Percentiles rank a stretch among this genome's conserved stretches.
These are phyloP conservation scores for Epiblema foenella DNA, from an alignment of 2,888 invertebrate genomes.

Conservation along the genomic window DNA sequence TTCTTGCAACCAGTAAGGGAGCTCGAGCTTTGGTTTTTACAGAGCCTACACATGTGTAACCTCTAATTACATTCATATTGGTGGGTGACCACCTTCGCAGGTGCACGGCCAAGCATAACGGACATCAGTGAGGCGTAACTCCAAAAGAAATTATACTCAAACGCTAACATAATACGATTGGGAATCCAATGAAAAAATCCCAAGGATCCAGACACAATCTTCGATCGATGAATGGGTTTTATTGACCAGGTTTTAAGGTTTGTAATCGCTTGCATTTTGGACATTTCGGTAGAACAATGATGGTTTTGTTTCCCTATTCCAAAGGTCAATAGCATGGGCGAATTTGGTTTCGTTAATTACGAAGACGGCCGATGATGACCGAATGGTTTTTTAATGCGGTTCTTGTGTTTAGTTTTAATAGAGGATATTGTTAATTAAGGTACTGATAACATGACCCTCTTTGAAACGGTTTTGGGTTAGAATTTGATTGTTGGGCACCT, in stretches of 20 bases:
- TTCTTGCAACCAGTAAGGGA: not conserved
- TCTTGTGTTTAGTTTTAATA: conserved; percentile 40
- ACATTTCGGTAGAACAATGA: conserved; percentile 66
- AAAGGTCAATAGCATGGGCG: conserved; percentile 78
- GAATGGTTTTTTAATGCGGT: conserved; percentile 52
- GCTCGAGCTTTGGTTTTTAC: conserved; percentile 24
- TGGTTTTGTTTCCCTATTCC: conserved; percentile 55
- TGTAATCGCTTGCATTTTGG: conserved; percentile 55
- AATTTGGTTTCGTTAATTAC: conserved; percentile 79
- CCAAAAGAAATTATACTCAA: conserved; percentile 46
- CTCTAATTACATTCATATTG: conserved; percentile 82
- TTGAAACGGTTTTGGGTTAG: conserved; percentile 6
- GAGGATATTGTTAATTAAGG: conserved; percentile 39
- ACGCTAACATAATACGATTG: conserved; percentile 40
- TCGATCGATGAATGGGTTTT: conserved; percentile 67
- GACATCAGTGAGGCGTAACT: conserved; percentile 69
- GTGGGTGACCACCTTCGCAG: conserved; percentile 80
- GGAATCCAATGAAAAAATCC: conserved; percentile 49
- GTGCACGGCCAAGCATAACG: conserved; percentile 74
- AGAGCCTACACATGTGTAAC: conserved; percentile 56
- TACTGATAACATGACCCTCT: conserved; percentile 18
- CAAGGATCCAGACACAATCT: conserved; percentile 62
- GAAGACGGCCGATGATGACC: conserved; percentile 52
- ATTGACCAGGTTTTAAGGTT: conserved; percentile 61
- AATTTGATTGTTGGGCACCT: conserved; percentile 17